Evolutionary conservation across 2,113 vertebrate genomes (phyloP).

Genomic region (Calypte anna): DNA sequence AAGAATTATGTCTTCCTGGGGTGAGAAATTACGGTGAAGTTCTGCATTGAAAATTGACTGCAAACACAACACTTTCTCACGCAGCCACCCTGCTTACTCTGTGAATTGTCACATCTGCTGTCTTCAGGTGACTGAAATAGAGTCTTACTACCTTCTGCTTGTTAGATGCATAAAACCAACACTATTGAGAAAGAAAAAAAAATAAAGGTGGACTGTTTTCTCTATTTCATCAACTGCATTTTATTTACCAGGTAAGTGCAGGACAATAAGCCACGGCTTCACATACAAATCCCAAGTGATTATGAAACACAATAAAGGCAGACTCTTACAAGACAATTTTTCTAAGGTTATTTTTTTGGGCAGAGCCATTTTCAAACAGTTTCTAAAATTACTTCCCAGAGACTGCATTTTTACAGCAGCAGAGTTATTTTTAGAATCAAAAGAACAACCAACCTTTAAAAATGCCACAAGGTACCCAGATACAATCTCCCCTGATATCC

Average conservation of each 20-base stretch:
- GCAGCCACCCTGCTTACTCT: neutral
- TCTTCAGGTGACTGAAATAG: constrained; percentile 53
- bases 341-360: neutral
- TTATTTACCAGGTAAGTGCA: neutral
- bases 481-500: neutral
- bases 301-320: neutral
- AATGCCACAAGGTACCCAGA: fast-evolving
- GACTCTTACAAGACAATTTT: neutral
- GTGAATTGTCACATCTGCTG: neutral
- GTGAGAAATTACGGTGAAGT: constrained; percentile 8
- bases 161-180: neutral
- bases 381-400: neutral
- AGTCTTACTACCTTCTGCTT: constrained; percentile 8
- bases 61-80: constrained; percentile 1
- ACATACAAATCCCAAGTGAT: neutral
- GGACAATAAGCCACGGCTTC: neutral
- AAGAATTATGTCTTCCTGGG: neutral
- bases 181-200: neutral
- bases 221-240: neutral
- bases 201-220: neutral
- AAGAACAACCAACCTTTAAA: neutral
- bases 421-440: neutral
- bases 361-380: neutral
- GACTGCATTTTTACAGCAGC: neutral
- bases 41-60: neutral